Percentiles rank a stretch among this genome's conserved stretches.
These are phyloP conservation scores for Rhynchomys soricoides DNA, from an alignment of 2,113 vertebrate genomes.

Conservation along the genomic window DNA sequence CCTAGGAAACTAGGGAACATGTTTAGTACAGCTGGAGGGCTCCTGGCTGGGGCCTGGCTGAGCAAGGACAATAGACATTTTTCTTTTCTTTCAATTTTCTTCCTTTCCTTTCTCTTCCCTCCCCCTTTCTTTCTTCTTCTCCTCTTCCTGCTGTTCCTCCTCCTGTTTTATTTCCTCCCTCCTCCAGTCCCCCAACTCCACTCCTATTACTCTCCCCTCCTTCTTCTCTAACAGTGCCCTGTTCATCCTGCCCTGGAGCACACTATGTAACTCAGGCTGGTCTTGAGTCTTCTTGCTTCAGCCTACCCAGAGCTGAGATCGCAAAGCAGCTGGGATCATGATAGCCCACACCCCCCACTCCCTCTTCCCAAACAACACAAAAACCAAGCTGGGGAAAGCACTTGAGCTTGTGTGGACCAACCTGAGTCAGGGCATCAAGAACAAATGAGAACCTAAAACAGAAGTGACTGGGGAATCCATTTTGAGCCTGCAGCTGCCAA, in stretches of 20 bases:
- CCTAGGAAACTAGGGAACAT: not conserved
- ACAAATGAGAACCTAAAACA: not conserved
- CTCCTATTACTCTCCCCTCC: too few species aligned
- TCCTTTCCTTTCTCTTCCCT: too few species aligned
- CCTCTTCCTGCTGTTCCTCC: too few species aligned
- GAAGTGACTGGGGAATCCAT: not conserved
- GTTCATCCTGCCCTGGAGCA: not conserved
- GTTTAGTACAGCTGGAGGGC: too few species aligned
- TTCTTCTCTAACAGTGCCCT: not conserved
- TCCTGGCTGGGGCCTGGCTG: not conserved
- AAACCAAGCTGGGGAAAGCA: not conserved
- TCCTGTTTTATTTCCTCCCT: too few species aligned
- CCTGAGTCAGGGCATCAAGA: not conserved
- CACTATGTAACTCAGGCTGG: not conserved
- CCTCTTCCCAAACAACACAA: rapidly evolving
- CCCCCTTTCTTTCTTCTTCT: not conserved
- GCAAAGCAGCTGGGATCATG: not conserved
- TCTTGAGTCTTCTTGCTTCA: not conserved
- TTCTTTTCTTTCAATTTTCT: not conserved
- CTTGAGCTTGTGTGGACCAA: not conserved
- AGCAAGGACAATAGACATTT: not conserved
- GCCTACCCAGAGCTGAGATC: not conserved
- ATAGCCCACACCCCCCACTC: not conserved
- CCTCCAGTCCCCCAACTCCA: rapidly evolving
- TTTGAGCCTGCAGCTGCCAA: not conserved